Percentiles rank a stretch among this genome's conserved stretches.
These are phyloP conservation scores for Drosophila picticornis DNA, from an alignment of 2,888 invertebrate genomes.

Conservation along the genomic window DNA sequence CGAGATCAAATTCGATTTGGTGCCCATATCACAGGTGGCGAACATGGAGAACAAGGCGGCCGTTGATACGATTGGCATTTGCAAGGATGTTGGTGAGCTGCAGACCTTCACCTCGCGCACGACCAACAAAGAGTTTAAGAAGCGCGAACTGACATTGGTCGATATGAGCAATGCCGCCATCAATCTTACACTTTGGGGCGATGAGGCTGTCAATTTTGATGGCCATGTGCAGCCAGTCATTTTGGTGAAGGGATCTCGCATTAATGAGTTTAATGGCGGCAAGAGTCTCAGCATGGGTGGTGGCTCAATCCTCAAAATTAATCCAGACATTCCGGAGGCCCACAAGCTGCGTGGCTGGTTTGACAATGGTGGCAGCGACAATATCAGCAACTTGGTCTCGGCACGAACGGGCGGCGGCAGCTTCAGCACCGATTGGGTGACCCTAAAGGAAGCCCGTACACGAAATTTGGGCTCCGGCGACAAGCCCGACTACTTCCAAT, in stretches of 20 bases:
- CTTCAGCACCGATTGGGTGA: constrained; percentile 89
- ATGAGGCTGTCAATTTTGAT: constrained; percentile 94
- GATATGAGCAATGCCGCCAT: constrained; percentile 93
- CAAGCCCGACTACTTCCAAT: constrained; percentile 92
- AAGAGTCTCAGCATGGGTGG: constrained; percentile 88
- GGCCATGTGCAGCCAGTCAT: constrained; percentile 92
- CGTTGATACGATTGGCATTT: constrained; percentile 95
- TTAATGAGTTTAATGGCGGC: constrained; percentile 95
- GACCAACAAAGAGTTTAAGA: constrained; percentile 93
- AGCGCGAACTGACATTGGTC: constrained; percentile 94
- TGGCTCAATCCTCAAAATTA: constrained; percentile 89
- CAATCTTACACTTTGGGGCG: constrained; percentile 95
- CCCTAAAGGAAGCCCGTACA: constrained; percentile 90
- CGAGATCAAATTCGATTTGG: constrained; percentile 91
- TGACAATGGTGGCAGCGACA: constrained; percentile 90
- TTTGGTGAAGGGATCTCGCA: constrained; percentile 92
- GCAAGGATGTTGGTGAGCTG: constrained; percentile 90
- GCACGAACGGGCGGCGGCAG: constrained; percentile 86
- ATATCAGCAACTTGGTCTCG: constrained; percentile 89
- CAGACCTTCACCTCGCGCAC: constrained; percentile 90
- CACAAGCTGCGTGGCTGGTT: constrained; percentile 96
- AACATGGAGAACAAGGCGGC: constrained; percentile 88
- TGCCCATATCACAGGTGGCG: constrained; percentile 90
- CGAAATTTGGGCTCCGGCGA: constrained; percentile 90
- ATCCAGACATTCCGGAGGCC: constrained; percentile 96